A percentile compares a stretch with the other conserved stretches of the same genome.
These are phyloP conservation scores for Ctenomys sociabilis DNA, from an alignment of 2,113 vertebrate genomes.

Conservation along the genomic window DNA sequence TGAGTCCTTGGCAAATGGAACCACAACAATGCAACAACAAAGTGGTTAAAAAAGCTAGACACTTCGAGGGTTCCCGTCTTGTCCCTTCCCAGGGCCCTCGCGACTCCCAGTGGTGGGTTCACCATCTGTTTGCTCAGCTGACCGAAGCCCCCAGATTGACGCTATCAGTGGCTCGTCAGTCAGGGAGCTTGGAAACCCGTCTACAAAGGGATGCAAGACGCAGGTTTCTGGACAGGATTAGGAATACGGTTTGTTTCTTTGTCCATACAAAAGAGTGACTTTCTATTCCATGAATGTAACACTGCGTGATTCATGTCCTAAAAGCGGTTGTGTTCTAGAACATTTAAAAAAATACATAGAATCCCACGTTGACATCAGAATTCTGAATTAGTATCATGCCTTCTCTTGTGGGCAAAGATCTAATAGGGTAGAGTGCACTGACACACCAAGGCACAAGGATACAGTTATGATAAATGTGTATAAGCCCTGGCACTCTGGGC, in stretches of 20 bases:
- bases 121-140: background rate
- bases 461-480: conserved; percentile 73
- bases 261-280: conserved; percentile 74
- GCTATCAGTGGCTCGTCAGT: conserved; percentile 44
- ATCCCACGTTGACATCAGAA: conserved; percentile 71
- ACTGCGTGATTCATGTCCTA: conserved; percentile 47
- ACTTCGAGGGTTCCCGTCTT: background rate
- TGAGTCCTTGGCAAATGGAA: conserved; percentile 77
- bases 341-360: conserved; percentile 73
- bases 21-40: background rate
- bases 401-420: conserved; percentile 64
- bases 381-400: conserved; percentile 64
- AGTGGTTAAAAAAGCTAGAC: background rate
- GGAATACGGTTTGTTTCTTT: conserved; percentile 65
- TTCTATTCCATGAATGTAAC: conserved; percentile 45
- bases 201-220: conserved; percentile 26
- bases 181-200: conserved; percentile 32
- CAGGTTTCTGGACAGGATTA: conserved; percentile 60
- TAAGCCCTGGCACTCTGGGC: conserved; percentile 67
- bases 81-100: conserved; percentile 38
- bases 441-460: conserved; percentile 81
- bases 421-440: conserved; percentile 66
- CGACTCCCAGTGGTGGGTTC: background rate
- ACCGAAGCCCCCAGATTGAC: background rate
- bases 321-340: conserved; percentile 53